These are phyloP conservation scores for Helicoverpa zea DNA, from an alignment of 1,140 invertebrate species.

Conservation along the genomic window DNA sequence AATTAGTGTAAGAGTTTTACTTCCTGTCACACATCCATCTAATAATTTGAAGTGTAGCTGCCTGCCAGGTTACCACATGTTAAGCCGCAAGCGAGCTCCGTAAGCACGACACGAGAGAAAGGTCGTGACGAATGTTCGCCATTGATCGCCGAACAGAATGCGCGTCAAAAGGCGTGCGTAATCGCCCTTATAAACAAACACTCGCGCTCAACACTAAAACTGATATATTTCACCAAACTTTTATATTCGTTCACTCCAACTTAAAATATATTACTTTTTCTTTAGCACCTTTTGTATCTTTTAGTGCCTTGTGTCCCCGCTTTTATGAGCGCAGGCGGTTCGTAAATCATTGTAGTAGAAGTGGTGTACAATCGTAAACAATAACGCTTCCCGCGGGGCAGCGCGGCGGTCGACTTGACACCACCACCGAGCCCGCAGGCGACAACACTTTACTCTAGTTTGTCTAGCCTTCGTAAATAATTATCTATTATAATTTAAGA, in stretches of 20 bases:
- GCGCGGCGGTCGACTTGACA: neutral
- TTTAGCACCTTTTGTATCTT: slow-evolving; percentile 87
- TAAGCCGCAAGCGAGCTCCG: slow-evolving; percentile 36
- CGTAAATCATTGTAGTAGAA: slow-evolving; percentile 86
- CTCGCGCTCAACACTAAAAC: slow-evolving; percentile 78
- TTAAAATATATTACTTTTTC: slow-evolving; percentile 86
- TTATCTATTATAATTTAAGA: neutral
- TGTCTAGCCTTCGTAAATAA: neutral
- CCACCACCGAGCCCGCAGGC: slow-evolving; percentile 5
- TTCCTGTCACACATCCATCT: slow-evolving; percentile 10
- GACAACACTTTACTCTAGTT: slow-evolving; percentile 10
- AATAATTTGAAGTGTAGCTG: slow-evolving; percentile 7
- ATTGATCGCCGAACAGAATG: slow-evolving; percentile 60
- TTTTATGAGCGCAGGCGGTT: slow-evolving; percentile 82
- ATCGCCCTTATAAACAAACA: slow-evolving; percentile 82
- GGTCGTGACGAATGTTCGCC: slow-evolving; percentile 67
- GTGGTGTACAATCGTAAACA: slow-evolving; percentile 82
- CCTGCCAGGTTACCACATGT: slow-evolving; percentile 22
- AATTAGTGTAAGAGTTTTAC: neutral
- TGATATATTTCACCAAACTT: slow-evolving; percentile 85
- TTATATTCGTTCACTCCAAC: slow-evolving; percentile 82
- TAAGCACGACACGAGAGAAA: slow-evolving; percentile 57
- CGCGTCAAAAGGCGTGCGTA: slow-evolving; percentile 75
- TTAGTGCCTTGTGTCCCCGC: slow-evolving; percentile 82
- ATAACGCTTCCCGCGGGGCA: slow-evolving; percentile 73